phyloP scores from a whole-genome alignment of 2,888 invertebrate species.

The Harmothoe impar region DNA sequence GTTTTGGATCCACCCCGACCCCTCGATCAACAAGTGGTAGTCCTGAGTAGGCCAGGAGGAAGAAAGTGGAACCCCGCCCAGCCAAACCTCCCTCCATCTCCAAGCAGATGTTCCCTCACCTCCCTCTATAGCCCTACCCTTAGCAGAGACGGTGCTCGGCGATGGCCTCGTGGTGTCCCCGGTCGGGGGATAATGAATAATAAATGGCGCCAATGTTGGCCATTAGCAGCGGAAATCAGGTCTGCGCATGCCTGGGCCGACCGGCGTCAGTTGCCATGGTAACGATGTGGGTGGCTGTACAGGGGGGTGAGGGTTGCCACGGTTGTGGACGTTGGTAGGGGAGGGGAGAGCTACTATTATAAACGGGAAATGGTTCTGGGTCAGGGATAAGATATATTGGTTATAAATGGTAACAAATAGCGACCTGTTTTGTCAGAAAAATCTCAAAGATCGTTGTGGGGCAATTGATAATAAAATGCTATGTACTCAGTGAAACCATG shows the following conservation, averaged over 20 bases:
- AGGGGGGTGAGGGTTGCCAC: background rate
- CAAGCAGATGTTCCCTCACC: background rate
- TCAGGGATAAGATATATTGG: too few relatives aligned
- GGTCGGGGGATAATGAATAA: slow-evolving; percentile 29
- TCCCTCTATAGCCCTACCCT: background rate
- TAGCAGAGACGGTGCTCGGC: background rate
- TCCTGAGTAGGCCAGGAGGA: too few relatives aligned
- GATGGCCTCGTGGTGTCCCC: background rate
- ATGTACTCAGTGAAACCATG: too few relatives aligned
- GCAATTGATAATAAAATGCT: too few relatives aligned
- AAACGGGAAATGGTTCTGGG: too few relatives aligned
- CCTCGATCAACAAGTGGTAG: background rate
- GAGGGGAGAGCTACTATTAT: too few relatives aligned
- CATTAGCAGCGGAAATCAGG: slow-evolving; percentile 20
- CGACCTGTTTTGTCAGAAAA: too few relatives aligned
- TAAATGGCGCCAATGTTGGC: background rate
- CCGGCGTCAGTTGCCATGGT: slow-evolving; percentile 21
- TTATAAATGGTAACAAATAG: too few relatives aligned
- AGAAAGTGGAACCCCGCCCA: background rate
- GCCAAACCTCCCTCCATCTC: background rate
- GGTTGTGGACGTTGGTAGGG: background rate
- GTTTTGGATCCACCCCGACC: background rate
- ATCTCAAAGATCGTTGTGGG: too few relatives aligned
- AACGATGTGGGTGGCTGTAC: slow-evolving; percentile 24
- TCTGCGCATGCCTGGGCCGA: background rate